These are phyloP conservation scores for Zosterops pallidus DNA, from an alignment of 2,113 vertebrate genomes.

Conservation along the genomic window DNA sequence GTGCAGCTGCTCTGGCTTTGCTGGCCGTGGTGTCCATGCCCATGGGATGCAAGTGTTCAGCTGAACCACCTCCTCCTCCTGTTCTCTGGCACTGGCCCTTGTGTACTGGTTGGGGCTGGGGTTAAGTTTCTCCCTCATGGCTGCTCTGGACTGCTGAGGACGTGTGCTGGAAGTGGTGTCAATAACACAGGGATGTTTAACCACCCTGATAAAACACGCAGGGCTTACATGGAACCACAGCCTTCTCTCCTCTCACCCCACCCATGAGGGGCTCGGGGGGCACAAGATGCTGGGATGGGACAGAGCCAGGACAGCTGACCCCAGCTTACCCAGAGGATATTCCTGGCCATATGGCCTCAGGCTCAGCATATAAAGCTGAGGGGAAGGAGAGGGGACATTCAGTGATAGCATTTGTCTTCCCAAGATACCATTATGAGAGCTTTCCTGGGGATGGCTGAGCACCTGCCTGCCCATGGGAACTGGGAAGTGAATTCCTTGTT, in stretches of 20 bases:
- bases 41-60: not conserved
- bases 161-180: not conserved
- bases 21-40: not conserved
- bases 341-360: not conserved
- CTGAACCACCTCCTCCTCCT: not conserved
- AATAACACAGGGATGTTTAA: too few species aligned
- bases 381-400: not conserved
- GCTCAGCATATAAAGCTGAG: not conserved
- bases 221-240: not conserved
- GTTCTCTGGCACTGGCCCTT: not conserved
- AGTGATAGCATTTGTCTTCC: not conserved
- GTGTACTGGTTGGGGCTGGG: not conserved
- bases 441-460: not conserved
- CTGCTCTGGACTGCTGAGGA: not conserved
- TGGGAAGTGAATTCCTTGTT: not conserved
- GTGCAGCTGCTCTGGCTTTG: not conserved
- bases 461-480: not conserved
- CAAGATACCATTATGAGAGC: too few species aligned
- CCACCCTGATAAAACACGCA: too few species aligned
- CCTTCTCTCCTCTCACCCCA: not conserved
- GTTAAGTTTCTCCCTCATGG: too few species aligned
- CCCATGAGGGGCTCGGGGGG: fast-evolving
- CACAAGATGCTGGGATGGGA: not conserved
- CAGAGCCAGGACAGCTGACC: not conserved
- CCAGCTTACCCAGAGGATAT: not conserved